Evolutionary conservation across 2,888 invertebrate genomes (phyloP), one percentile per base, ranked within the genome.

Genomic region (Phanerotoma sp.): DNA sequence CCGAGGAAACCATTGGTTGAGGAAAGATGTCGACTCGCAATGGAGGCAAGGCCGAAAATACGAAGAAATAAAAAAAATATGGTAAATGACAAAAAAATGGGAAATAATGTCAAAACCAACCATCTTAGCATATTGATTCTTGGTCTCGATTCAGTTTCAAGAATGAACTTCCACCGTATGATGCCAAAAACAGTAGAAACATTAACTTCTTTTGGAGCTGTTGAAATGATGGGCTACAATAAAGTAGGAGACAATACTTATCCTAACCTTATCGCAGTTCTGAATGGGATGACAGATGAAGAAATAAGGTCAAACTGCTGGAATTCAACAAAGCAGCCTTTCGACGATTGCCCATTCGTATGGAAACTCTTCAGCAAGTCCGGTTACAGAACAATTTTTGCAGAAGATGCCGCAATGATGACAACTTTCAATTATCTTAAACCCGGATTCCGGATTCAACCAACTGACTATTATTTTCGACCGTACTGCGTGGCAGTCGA

Each of bases 191-290:
- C 91, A 0, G 77, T 83, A 15, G 73, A 80, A 3, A 84, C 81
- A 63, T 78, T 93, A 47, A 79, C 82, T 54, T 75, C 83, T 13
- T 78, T 89, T 57, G 82, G 82, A 11, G 87, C 87, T 33, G 82
- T 91, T 47, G 93, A 93, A 72, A 81, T 96, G 72, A 77, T 88
- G 62, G 96, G 96, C 5, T 95, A 93, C 76, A 94, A 91, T 72
- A 96, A 96, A 82, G 89, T 96, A 7, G 96, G 87, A 3, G 96
- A 96, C 75, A 96, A 96, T 75, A 96, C 96, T 0, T 95, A 91
- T 73, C 93, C 94, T 1, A 96, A 96, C 75, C 74, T 96, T 55
- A 84, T 90, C 6, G 90, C 96, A 0, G 82, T 92, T 58, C 78
- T 95, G 10, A 84, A 86, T 3, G 95, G 95, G 0, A 72, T 86